phyloP scores from a whole-genome alignment of 1,140 invertebrate species.

The Drosophila cardini region DNA sequence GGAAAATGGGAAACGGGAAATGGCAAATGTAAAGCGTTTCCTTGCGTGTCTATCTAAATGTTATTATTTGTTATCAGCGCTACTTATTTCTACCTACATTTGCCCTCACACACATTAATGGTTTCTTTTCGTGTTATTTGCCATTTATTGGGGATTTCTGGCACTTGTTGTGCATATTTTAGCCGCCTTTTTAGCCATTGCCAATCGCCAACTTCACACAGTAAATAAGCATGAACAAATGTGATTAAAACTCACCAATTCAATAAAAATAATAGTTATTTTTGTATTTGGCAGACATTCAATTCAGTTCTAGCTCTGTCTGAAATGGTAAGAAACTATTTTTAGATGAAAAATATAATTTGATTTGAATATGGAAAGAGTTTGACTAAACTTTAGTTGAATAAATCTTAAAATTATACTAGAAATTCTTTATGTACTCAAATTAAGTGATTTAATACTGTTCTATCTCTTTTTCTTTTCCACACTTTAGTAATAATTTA shows the following conservation, averaged over 20 bases:
- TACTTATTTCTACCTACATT: constrained; percentile 51
- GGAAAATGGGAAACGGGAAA: constrained; percentile 49
- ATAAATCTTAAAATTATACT: too few relatives aligned
- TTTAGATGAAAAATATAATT: neutral
- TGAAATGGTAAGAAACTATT: neutral
- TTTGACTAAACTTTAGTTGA: too few relatives aligned
- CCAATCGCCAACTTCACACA: neutral
- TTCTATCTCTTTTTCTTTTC: constrained; percentile 5
- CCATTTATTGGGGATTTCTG: constrained; percentile 51
- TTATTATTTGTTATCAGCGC: constrained; percentile 77
- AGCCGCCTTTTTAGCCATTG: constrained; percentile 46
- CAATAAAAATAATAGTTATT: constrained; percentile 43
- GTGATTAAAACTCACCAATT: constrained; percentile 62
- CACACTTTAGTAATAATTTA: constrained; percentile 3
- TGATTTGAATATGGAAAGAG: neutral
- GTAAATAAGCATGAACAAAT: constrained; percentile 48
- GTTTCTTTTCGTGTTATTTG: constrained; percentile 61
- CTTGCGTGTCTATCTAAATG: constrained; percentile 76
- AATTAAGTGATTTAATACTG: too few relatives aligned
- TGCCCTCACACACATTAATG: constrained; percentile 62
- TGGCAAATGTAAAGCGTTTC: constrained; percentile 73
- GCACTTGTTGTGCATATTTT: constrained; percentile 67
- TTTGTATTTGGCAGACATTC: neutral
- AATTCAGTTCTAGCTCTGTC: neutral
- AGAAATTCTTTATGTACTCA: too few relatives aligned